phyloP scores from a whole-genome alignment of 1,140 invertebrate genomes.

The Brachionus asplanchnoidis region DNA sequence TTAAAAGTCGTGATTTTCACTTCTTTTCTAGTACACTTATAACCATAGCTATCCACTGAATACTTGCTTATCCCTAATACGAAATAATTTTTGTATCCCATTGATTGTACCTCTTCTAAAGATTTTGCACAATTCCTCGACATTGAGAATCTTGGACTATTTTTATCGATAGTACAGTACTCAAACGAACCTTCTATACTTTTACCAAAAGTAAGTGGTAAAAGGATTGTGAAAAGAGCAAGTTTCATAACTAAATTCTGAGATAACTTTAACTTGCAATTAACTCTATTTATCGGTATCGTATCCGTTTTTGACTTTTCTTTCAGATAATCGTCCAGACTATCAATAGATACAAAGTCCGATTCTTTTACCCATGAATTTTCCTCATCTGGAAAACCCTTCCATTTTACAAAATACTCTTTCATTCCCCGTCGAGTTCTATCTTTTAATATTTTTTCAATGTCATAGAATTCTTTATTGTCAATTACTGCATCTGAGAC shows the following conservation, averaged over 20 bases:
- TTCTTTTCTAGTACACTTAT: background rate
- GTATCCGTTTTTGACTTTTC: constrained; percentile 14
- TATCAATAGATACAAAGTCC: constrained; percentile 4
- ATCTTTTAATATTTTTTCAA: too few species aligned
- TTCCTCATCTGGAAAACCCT: constrained; percentile 34
- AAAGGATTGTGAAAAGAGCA: background rate
- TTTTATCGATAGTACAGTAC: background rate
- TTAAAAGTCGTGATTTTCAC: constrained; percentile 1
- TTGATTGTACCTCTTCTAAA: constrained; percentile 11
- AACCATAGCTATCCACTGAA: background rate
- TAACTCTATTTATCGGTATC: constrained; percentile 20
- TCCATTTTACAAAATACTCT: constrained; percentile 41
- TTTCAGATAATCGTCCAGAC: constrained; percentile 8
- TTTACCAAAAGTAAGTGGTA: constrained; percentile 9
- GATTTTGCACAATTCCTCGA: constrained; percentile 19
- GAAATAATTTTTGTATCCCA: constrained; percentile 2
- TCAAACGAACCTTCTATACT: background rate
- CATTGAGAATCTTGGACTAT: constrained; percentile 12
- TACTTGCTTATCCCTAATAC: background rate
- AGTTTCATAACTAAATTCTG: background rate
- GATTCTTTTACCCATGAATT: constrained; percentile 35
- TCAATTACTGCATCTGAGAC: too few species aligned
- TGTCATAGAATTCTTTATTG: too few species aligned
- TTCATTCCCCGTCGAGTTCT: too few species aligned
- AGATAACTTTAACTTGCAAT: background rate